These are phyloP conservation scores for Sminthurinus aureus DNA, from an alignment of 2,888 invertebrate species.

Conservation along the genomic window DNA sequence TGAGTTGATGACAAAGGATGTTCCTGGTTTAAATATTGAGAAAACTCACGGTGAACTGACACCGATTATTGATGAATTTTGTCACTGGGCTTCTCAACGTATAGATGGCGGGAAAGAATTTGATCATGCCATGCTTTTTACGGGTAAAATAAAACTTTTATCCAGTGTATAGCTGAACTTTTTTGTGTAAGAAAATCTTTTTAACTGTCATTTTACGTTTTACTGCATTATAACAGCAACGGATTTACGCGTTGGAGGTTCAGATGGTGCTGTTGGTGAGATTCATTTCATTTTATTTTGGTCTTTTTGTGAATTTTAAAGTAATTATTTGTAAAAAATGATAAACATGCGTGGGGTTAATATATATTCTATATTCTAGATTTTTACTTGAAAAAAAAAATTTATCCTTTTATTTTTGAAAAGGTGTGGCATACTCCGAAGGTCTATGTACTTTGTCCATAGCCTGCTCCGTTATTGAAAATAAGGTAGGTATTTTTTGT, in stretches of 20 bases:
- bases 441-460: not conserved
- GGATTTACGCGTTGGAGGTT: not conserved
- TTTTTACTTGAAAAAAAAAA: not conserved
- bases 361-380: not conserved
- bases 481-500: not conserved
- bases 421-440: not conserved
- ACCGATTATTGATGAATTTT: not conserved
- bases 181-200: too few relatives aligned
- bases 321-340: too few relatives aligned
- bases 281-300: not conserved
- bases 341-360: too few relatives aligned
- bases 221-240: too few relatives aligned
- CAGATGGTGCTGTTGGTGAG: not conserved
- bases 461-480: not conserved
- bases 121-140: constrained; percentile 8
- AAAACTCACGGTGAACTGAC: not conserved
- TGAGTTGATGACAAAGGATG: not conserved
- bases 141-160: not conserved
- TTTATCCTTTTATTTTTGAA: not conserved
- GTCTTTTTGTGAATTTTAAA: too few relatives aligned
- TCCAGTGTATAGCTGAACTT: too few relatives aligned
- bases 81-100: not conserved
- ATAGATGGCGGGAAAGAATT: not conserved
- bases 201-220: too few relatives aligned
- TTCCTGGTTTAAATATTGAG: not conserved